Percentiles rank a stretch among this genome's conserved stretches.
phyloP scores from a whole-genome alignment of 2,888 invertebrate species.

The Pyrrhosoma nymphula region DNA sequence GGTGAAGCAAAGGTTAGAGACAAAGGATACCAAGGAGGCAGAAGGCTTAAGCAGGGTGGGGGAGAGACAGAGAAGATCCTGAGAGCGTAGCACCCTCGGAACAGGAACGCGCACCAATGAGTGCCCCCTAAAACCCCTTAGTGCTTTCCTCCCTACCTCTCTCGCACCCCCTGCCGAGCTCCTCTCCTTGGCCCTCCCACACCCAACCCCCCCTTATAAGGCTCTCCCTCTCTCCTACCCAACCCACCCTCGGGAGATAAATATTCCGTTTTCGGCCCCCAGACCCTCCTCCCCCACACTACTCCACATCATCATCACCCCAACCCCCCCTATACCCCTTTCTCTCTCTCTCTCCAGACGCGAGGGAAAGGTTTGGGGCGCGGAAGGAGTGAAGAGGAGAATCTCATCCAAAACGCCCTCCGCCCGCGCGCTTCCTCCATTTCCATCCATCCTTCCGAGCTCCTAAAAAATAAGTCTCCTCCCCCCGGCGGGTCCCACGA shows the following conservation, averaged over 20 bases:
- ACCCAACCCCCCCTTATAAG: background rate
- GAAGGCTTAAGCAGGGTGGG: constrained; percentile 32
- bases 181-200: background rate
- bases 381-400: background rate
- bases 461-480: background rate
- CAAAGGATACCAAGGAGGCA: constrained; percentile 66
- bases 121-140: constrained; percentile 64
- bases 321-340: background rate
- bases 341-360: background rate
- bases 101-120: constrained; percentile 62
- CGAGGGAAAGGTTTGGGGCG: background rate
- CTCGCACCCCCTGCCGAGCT: background rate
- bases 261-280: background rate
- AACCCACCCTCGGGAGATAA: background rate
- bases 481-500: background rate
- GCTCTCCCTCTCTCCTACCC: background rate
- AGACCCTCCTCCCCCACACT: background rate
- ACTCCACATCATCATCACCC: background rate
- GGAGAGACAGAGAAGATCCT: background rate
- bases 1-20: constrained; percentile 67
- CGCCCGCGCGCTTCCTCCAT: background rate
- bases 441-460: background rate
- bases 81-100: constrained; percentile 59
- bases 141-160: background rate
- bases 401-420: background rate